Base-by-base conservation (phyloP, 2,797 vertebrate species). In the Scarus forsteni region DNA sequence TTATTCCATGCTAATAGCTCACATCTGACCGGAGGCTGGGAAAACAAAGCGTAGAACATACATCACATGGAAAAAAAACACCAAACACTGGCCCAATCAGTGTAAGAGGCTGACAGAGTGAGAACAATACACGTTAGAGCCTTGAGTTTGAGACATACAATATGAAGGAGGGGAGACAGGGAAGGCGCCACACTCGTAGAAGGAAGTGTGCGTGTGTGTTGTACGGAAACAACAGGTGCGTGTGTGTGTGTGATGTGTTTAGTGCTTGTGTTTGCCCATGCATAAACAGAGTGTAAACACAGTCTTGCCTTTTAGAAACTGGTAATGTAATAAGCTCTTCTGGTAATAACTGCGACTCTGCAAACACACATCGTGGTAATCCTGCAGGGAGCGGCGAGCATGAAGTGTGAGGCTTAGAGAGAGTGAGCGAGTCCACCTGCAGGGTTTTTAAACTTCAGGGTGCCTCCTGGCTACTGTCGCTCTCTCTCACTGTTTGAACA, bases 1-100 rank as follows among this genome's bases (percentile, higher is more conserved):
- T 92, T 92, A 88, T 90, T 87, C 87, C 87, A 85, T 81, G 77
- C 84, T 89, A 89, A 91, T 88, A 85, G 70, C 60, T 55, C 13
- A 61, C 38, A 15, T 87, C 52, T 81, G 66, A 87, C 87, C 61
- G 2, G 53, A 75, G 84, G 85, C 83, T 64, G 66, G 34, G 14
- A 60, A 73, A 88, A 80, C 79, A 85, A n/a, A 73, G 73, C 79
- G 79, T 65, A 67, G 40, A 56, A 55, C 5, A 16, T 67, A 81
- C 58, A 73, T 70, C 84, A 81, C 73, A 73, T 51, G 59, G 61
- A 66, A 70, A 66, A 70, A 71, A 87, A 72, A 82, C 79, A 65
- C n/a, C 70, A 82, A 81, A 77, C 59, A 68, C 1, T 4, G n/a
- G 71, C 64, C 27, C 61, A 84, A 74, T 82, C 66, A 84, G n/a